These are phyloP conservation scores for Fundulus diaphanus DNA, from an alignment of 2,797 vertebrate species.

Conservation along the genomic window DNA sequence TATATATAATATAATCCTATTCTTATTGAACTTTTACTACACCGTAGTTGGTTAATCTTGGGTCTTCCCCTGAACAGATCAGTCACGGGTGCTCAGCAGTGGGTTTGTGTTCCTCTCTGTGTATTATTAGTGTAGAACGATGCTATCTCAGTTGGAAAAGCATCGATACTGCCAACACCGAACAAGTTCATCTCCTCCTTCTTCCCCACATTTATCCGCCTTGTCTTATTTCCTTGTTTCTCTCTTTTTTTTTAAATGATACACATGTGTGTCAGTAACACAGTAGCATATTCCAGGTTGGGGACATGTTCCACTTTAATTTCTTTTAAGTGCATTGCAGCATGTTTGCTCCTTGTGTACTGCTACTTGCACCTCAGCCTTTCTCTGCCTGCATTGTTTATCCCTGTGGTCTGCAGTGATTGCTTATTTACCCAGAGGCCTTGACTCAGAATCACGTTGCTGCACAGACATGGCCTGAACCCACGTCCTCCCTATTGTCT, in stretches of 20 bases:
- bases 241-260: constrained; percentile 26
- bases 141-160: constrained; percentile 62
- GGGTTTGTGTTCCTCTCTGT: constrained; percentile 35
- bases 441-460: constrained; percentile 50
- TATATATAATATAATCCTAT: constrained; percentile 17
- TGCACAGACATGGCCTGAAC: constrained; percentile 23
- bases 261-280: constrained; percentile 28
- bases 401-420: constrained; percentile 43
- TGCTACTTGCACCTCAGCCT: constrained; percentile 6
- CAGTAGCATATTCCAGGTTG: constrained; percentile 6
- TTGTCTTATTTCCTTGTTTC: constrained; percentile 57
- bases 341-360: constrained; percentile 7
- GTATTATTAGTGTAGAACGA: constrained; percentile 45
- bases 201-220: constrained; percentile 37
- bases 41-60: constrained; percentile 18
- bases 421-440: constrained; percentile 60
- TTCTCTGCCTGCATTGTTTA: constrained; percentile 19
- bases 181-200: constrained; percentile 39
- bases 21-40: neutral
- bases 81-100: constrained; percentile 21
- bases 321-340: constrained; percentile 30
- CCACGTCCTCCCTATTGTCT: constrained; percentile 58
- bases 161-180: constrained; percentile 53
- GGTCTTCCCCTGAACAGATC: neutral
- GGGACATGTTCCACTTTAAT: constrained; percentile 15